Base-by-base conservation (phyloP, 1,140 invertebrate species). In the Aphidius ervi region DNA sequence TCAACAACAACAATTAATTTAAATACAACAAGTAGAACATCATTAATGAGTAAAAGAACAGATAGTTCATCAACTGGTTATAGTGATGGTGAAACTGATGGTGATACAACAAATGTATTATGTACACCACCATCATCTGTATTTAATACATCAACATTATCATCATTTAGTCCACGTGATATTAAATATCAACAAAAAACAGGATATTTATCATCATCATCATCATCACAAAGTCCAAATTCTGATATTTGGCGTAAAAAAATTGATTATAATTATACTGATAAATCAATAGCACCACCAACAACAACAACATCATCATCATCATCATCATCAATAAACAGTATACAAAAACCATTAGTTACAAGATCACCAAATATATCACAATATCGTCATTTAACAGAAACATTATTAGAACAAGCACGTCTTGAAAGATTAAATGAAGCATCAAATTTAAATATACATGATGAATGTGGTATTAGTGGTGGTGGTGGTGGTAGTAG, bases 81-180 rank as follows among this genome's bases (percentile, higher is more conserved):
- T 49, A 83, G 82, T 56, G 83, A 84, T 52, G 81, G 82, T 52
- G 83, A 85, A 57, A 76, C 74, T 16, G 82, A 84, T 37, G 74
- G 63, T 3, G 77, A 80, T 40, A 71, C 70, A 2, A 74, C 76
- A 1, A 77, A 67, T 42, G 72, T 79, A 3, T 77, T 77, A 49
- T 78, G 78, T 60, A 78, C 77, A 3, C 77, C 79, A 4, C 77
- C 79, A 7, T 64, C 75, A 10, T 78, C 80, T 53, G 77, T 74
- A 40, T 68, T 72, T 20, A 37, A 20, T 40, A 59, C 68, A 4
- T 61, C 77, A 0, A 66, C 73, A 5, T 52, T 54, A 16, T 5
- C 52, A 4, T 54, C 52, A 40, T 54, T 70, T 4, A 70, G 56
- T 58, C 65, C 70, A 6, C 67, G 73, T 5, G 73, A 78, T 9